Evolutionary conservation across 2,113 vertebrate species (phyloP).

Genomic region (Entelurus aequoreus): DNA sequence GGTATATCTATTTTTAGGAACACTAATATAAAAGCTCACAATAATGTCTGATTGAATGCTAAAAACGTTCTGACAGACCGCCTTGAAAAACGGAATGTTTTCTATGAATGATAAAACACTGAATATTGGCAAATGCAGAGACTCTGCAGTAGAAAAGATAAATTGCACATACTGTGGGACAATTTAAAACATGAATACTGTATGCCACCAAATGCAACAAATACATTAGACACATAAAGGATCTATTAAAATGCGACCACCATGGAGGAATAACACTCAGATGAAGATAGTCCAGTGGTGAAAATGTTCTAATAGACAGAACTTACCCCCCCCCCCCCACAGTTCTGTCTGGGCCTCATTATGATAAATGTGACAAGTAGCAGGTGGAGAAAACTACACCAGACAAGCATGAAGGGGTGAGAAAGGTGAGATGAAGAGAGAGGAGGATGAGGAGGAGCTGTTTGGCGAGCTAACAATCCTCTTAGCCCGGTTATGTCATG

Average conservation of each 20-base stretch:
- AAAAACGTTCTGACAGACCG: too few species aligned
- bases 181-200: too few species aligned
- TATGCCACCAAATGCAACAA: too few species aligned
- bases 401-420: constrained; percentile 41
- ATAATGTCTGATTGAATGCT: too few species aligned
- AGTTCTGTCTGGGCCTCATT: constrained; percentile 11
- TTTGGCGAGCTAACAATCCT: constrained; percentile 60
- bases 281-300: not conserved
- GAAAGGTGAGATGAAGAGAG: constrained; percentile 42
- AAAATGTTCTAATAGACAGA: constrained; percentile 7
- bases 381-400: constrained; percentile 10
- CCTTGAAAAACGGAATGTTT: too few species aligned
- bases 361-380: constrained; percentile 3
- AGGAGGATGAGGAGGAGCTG: constrained; percentile 37
- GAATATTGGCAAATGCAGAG: too few species aligned
- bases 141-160: too few species aligned
- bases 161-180: not conserved
- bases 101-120: too few species aligned
- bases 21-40: too few species aligned
- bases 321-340: constrained; percentile 44
- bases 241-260: too few species aligned
- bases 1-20: too few species aligned
- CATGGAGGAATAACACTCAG: not conserved
- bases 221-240: too few species aligned
- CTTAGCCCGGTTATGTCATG: constrained; percentile 70